Percentiles rank a stretch among this genome's conserved stretches.
These are phyloP conservation scores for Scrobipalpa costella DNA, from an alignment of 2,888 invertebrate species.

Conservation along the genomic window DNA sequence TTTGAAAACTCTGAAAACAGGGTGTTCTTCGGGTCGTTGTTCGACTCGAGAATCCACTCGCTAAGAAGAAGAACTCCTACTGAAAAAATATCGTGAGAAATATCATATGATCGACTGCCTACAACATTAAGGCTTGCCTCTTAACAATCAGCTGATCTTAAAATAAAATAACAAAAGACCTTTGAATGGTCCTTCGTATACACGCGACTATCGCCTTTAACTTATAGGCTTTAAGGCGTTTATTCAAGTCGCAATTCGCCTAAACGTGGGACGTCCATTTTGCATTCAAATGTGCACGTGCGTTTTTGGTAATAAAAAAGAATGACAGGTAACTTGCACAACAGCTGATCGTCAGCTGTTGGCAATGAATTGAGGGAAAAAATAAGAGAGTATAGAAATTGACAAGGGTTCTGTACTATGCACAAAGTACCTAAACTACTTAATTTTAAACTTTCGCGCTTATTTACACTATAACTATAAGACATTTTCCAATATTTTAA, in stretches of 20 bases:
- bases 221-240: background rate
- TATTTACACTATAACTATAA: no score
- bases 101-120: background rate
- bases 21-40: no score
- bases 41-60: no score
- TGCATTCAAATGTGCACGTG: constrained; percentile 25
- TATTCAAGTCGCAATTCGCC: background rate
- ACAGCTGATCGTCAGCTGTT: constrained; percentile 37
- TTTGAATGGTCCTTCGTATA: background rate
- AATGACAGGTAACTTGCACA: constrained; percentile 27
- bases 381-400: background rate
- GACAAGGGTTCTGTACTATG: background rate
- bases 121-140: background rate
- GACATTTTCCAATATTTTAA: no score
- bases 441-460: no score
- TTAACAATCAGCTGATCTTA: constrained; percentile 4
- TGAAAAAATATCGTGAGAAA: constrained; percentile 39
- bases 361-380: background rate
- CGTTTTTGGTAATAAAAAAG: constrained; percentile 19
- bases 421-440: background rate
- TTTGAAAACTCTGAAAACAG: no score
- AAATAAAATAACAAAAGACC: background rate
- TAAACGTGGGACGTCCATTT: constrained; percentile 16
- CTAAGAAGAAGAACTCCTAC: constrained; percentile 26
- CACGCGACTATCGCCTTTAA: no score